Evolutionary conservation across 2,797 vertebrate species (phyloP).

Genomic region (Darevskia nairensis): DNA sequence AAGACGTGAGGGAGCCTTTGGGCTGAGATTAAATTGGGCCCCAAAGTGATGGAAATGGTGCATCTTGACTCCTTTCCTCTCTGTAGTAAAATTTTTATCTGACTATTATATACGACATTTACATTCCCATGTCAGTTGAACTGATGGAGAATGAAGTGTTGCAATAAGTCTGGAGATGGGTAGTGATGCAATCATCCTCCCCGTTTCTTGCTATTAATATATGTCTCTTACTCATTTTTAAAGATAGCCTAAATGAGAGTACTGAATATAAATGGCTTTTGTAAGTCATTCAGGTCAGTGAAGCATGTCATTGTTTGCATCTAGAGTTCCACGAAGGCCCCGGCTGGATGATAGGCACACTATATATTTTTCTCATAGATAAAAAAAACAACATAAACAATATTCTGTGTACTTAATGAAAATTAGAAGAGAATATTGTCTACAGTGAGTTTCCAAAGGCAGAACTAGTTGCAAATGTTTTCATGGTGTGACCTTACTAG

Average conservation of each 20-base stretch:
- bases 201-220: conserved; percentile 83
- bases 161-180: conserved; percentile 76
- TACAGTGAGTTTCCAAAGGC: conserved; percentile 65
- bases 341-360: conserved; percentile 72
- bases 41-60: conserved; percentile 43
- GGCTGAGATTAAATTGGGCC: conserved; percentile 47
- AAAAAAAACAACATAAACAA: conserved; percentile 71
- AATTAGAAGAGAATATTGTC: conserved; percentile 75
- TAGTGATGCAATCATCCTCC: conserved; percentile 78
- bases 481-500: conserved; percentile 74
- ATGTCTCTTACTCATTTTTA: conserved; percentile 83
- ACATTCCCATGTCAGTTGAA: conserved; percentile 74
- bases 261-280: conserved; percentile 86
- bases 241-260: conserved; percentile 81
- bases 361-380: conserved; percentile 81
- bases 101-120: conserved; percentile 70
- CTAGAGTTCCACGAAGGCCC: conserved; percentile 75
- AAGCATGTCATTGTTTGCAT: conserved; percentile 86
- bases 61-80: conserved; percentile 40
- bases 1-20: background rate
- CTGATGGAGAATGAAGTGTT: conserved; percentile 79
- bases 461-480: conserved; percentile 59
- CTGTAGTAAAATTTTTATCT: conserved; percentile 62
- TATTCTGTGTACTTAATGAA: conserved; percentile 78
- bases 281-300: conserved; percentile 82